Base-by-base conservation (phyloP, 1,140 invertebrate genomes). In the Pinna nobilis region DNA sequence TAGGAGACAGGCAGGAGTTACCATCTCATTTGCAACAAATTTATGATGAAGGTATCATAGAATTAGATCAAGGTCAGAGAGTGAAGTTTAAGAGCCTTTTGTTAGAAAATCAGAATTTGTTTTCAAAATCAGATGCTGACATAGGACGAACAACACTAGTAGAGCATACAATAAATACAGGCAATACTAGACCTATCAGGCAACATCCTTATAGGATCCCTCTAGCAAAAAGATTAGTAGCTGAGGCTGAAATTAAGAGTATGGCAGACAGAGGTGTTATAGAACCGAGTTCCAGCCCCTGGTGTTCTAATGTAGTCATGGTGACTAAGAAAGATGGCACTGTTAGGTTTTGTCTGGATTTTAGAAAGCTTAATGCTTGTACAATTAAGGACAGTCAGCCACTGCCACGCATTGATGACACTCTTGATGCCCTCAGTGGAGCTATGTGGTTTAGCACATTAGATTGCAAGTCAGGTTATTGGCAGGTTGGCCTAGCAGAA, bases 241-340 rank as follows among this genome's bases (percentile, higher is more conserved):
- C 51, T 1, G 65, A 77, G 47, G n/a, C 63, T 18, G 74, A 75
- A 53, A 55, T 78, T 2, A 15, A 76, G 33, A 63, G 55, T 18
- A 78, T 76, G 73, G 15, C 69, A 28, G 66, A 74, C 1, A 35
- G 13, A 44, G 77, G 76, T 18, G 66, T 87, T 25, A 81, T 85
- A 39, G 78, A 84, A 51, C 74, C 59, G 13, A 69, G 77, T 13
- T 67, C 11, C 23, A 80, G 78, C 28, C 79, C 84, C 1, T 87
- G 79, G 82, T 71, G 77, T 25, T 81, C 82, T 4, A 79, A 79
- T 13, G 53, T 79, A 18, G 71, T 81, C 32, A 49, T 83, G 32
- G 75, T 79, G 13, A 92, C 92, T 47, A 93, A 93, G 66, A 90
- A 91, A 37, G 81, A 91, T 84, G 86, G 49, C 37, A 35, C 59